These are phyloP conservation scores for Pissodes strobi DNA, from an alignment of 1,140 invertebrate genomes.

Conservation along the genomic window DNA sequence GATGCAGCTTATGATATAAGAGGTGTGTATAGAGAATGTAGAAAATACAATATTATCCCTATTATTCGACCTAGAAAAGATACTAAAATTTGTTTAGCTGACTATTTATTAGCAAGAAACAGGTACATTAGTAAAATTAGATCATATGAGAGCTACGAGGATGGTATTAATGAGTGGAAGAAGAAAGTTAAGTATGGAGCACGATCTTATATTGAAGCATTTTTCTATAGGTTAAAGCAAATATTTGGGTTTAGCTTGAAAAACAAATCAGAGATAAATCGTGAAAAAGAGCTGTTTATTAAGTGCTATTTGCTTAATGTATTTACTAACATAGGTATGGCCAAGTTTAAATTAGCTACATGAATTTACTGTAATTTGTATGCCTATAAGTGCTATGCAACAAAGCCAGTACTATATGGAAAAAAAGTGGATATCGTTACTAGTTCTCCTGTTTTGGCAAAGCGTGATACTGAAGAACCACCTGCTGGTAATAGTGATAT, in stretches of 20 bases:
- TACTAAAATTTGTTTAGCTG: constrained; percentile 6
- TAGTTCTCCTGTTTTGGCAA: no score
- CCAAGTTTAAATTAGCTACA: no score
- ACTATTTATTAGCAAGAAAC: constrained; percentile 3
- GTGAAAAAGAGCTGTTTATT: constrained; percentile 4
- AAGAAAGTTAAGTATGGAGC: constrained; percentile 6
- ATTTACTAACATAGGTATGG: constrained; percentile 4
- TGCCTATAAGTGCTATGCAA: no score
- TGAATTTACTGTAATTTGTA: no score
- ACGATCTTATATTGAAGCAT: constrained; percentile 3
- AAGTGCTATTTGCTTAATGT: constrained; percentile 1
- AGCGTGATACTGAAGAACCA: no score
- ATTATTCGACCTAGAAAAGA: constrained; percentile 3
- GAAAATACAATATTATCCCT: constrained; percentile 4
- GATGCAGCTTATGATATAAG: constrained; percentile 5
- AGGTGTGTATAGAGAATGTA: constrained; percentile 6
- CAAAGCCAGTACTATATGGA: no score
- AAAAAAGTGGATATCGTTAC: no score
- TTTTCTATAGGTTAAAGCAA: constrained; percentile 6
- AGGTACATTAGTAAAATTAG: neutral
- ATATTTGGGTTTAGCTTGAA: constrained; percentile 6
- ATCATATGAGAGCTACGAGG: neutral
- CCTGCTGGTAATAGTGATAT: no score
- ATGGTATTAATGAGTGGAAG: constrained; percentile 6
- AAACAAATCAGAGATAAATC: constrained; percentile 6